Conservation (phyloP, 2,797 vertebrate genomes). For the Natrix natrix region DNA sequence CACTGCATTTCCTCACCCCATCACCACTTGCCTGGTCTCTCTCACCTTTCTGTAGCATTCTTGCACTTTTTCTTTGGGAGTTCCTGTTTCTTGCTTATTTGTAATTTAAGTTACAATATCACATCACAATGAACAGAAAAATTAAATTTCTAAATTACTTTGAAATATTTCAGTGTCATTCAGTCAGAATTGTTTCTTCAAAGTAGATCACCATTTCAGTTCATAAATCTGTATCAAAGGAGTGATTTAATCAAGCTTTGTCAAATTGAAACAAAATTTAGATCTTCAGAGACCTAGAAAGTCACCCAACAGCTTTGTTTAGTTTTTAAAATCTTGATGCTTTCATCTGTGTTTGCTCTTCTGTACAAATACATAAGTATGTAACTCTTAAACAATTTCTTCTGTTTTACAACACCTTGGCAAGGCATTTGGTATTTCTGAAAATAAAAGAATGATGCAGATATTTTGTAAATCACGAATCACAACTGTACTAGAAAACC, state of each 20-base stretch:
- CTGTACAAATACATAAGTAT: neutral
- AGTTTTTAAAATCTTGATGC: neutral
- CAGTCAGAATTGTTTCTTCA: neutral
- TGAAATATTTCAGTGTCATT: neutral
- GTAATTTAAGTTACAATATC: neutral
- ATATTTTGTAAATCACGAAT: neutral
- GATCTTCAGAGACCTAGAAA: neutral
- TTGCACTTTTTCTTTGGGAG: neutral
- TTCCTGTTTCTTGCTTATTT: neutral
- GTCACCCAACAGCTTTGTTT: neutral
- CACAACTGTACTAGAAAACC: neutral
- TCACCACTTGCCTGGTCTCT: neutral
- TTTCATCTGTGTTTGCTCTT: neutral
- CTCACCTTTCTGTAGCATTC: neutral
- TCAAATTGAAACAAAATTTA: neutral
- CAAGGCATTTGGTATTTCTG: neutral
- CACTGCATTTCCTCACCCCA: neutral
- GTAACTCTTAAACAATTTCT: neutral
- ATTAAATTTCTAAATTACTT: neutral
- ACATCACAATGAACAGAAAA: neutral
- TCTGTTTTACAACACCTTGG: conserved; percentile 4
- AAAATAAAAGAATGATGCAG: neutral
- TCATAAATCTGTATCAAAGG: neutral
- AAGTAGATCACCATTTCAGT: neutral
- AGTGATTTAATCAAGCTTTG: neutral